These are phyloP conservation scores for Forbesichthys papilliferus DNA, from an alignment of 2,113 vertebrate species.

Conservation along the genomic window DNA sequence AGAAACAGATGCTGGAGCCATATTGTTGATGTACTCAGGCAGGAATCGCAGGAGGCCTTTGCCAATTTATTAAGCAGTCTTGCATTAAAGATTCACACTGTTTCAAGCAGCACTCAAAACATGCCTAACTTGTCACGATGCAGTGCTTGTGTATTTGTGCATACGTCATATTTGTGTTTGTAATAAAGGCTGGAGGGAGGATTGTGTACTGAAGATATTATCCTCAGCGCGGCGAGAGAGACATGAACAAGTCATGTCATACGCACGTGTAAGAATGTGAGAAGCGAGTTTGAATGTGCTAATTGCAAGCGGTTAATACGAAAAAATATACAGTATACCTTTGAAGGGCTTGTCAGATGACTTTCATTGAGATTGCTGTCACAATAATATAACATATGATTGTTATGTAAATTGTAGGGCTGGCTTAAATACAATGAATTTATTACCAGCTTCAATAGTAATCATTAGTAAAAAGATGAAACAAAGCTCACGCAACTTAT, in stretches of 20 bases:
- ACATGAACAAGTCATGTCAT: too few relatives aligned
- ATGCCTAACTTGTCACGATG: slow-evolving; percentile 42
- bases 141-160: slow-evolving; percentile 18
- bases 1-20: slow-evolving; percentile 64
- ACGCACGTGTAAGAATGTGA: too few relatives aligned
- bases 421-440: too few relatives aligned
- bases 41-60: slow-evolving; percentile 38
- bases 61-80: slow-evolving; percentile 67
- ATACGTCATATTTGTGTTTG: slow-evolving; percentile 16
- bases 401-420: too few relatives aligned
- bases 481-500: too few relatives aligned
- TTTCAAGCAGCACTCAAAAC: slow-evolving; percentile 45
- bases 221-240: too few relatives aligned
- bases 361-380: background rate
- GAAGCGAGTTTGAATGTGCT: background rate
- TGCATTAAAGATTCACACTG: slow-evolving; percentile 52
- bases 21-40: slow-evolving; percentile 55
- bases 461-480: too few relatives aligned
- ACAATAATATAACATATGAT: background rate
- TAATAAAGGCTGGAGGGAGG: background rate
- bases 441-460: too few relatives aligned
- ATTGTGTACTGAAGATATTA: background rate
- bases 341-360: background rate
- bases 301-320: background rate
- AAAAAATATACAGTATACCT: background rate